Base-by-base conservation (phyloP, 2,888 invertebrate species). In the Ennomos quercinarius region DNA sequence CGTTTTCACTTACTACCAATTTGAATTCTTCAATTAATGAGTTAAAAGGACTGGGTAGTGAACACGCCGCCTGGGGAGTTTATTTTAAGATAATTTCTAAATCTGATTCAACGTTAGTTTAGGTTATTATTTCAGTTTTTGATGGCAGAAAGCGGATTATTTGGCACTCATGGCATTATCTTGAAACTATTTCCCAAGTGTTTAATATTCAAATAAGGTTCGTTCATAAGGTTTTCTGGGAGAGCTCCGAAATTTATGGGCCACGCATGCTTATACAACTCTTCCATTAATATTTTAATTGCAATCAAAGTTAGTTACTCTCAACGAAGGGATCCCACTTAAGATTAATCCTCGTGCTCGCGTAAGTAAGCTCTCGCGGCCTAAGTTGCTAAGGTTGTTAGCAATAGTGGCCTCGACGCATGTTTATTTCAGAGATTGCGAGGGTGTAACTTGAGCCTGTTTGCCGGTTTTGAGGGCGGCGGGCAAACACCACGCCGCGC, bases 361-460 rank as follows among this genome's bases (percentile, higher is more conserved):
- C 83, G 80, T 83, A 83, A 77, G 77, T 76, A 78, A 82, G 83
- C 80, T 81, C 76, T 71, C 77, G 76, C 74, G 76, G 74, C 77
- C 72, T 77, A 78, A 85, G 82, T 86, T 84, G 76, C 72, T 76
- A 56, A 81, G 81, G 81, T 83, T 86, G 86, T 86, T 84, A 83
- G 83, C 76, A 75, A 76, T 83, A 81, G 84, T 83, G 81, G 84
- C 80, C 83, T 77, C 80, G 74, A 80, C 83, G 84, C 81, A 82
- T 87, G 87, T 87, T 87, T 88, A 86, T 87, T 87, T 85, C 83
- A 80, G 79, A 86, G 86, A 88, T 87, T 86, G 86, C 80, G 83
- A 84, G 86, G 83, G 83, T 84, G 87, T 86, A 83, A 84, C 83
- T 87, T 80, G 83, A 86, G 80, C 84, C 75, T 86, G 86, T 86